These are phyloP conservation scores for Clarias magur DNA, from an alignment of 2,113 vertebrate species.

Conservation along the genomic window DNA sequence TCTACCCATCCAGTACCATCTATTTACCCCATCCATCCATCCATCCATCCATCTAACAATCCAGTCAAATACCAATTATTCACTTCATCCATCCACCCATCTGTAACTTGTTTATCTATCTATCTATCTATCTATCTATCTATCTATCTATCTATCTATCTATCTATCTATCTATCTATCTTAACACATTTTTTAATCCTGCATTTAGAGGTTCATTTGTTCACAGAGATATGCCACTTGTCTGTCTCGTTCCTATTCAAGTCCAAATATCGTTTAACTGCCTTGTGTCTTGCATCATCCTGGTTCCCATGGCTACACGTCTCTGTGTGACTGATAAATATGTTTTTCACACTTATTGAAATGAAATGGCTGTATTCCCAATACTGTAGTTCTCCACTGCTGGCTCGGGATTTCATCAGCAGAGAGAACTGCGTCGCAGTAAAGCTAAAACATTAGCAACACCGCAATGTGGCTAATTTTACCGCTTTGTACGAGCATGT, in stretches of 20 bases:
- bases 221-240: background rate
- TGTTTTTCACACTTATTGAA: slow-evolving; percentile 5
- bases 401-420: background rate
- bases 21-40: too few relatives aligned
- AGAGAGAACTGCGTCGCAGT: background rate
- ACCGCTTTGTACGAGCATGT: too few relatives aligned
- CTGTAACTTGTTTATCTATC: too few relatives aligned
- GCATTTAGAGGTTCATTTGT: background rate
- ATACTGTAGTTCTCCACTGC: background rate
- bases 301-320: slow-evolving; percentile 34
- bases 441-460: background rate
- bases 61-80: too few relatives aligned
- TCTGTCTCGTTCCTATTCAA: background rate
- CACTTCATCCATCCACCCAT: too few relatives aligned
- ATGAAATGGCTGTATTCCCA: slow-evolving; percentile 23
- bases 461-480: background rate
- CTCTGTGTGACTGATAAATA: background rate
- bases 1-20: too few relatives aligned
- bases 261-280: background rate
- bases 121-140: background rate
- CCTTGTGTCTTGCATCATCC: background rate
- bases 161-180: background rate
- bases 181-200: background rate
- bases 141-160: background rate
- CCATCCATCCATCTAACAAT: too few relatives aligned